A percentile compares a stretch with the other conserved stretches of the same genome.
These are phyloP conservation scores for Odocoileus hemionus DNA, from an alignment of 2,113 vertebrate genomes.

Conservation along the genomic window DNA sequence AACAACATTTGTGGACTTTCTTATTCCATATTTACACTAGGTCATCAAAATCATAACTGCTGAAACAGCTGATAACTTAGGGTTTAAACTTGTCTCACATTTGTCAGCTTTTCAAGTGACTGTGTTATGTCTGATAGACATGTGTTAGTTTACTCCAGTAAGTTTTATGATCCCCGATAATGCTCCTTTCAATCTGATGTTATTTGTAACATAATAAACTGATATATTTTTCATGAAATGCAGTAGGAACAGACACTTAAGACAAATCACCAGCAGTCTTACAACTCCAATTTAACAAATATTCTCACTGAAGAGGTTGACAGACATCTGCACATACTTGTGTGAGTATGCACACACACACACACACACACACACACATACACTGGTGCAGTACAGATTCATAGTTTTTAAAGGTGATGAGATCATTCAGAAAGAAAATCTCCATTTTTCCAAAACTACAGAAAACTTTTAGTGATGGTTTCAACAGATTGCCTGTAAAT, in stretches of 20 bases:
- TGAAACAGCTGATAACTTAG: neutral
- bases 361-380: rapidly evolving
- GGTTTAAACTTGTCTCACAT: neutral
- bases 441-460: neutral
- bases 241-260: neutral
- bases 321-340: neutral
- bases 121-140: neutral
- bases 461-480: neutral
- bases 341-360: rapidly evolving
- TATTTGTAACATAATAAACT: neutral
- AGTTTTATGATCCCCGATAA: neutral
- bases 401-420: neutral
- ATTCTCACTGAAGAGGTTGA: neutral
- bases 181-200: neutral
- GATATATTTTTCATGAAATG: neutral
- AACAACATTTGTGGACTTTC: neutral
- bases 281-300: neutral
- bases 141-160: neutral
- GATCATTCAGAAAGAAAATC: neutral
- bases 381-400: neutral
- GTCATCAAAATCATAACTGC: neutral
- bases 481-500: neutral
- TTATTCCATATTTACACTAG: neutral
- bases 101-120: neutral
- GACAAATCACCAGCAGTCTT: neutral